Evolutionary conservation across 2,797 vertebrate species (phyloP).

Genomic region (Lagocephalus sceleratus): DNA sequence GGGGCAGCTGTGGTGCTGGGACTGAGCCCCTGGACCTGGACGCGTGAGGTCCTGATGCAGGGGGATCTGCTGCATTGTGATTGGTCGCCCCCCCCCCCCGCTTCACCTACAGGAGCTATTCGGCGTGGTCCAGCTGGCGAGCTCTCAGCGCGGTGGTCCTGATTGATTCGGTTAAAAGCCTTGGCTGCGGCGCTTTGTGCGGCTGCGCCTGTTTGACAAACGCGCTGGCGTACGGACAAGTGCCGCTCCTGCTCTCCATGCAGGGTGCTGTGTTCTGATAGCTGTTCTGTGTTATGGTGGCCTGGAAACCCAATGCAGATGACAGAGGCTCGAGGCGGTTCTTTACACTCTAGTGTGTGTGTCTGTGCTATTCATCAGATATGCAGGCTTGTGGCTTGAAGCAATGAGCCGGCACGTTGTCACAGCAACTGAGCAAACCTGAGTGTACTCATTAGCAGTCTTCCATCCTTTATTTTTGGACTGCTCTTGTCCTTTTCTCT

Average conservation of each 20-base stretch:
- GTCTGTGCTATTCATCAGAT: constrained; percentile 42
- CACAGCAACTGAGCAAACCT: constrained; percentile 65
- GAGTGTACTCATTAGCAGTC: constrained; percentile 55
- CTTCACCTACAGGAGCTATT: constrained; percentile 27
- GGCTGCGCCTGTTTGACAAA: constrained; percentile 24
- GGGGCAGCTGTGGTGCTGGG: background rate
- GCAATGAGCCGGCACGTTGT: constrained; percentile 50
- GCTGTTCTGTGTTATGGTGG: constrained; percentile 7
- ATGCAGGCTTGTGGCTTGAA: constrained; percentile 36
- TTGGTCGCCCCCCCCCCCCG: no score
- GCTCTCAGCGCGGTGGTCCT: constrained; percentile 25
- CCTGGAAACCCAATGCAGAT: constrained; percentile 24
- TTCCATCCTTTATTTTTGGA: constrained; percentile 57
- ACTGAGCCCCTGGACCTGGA: constrained; percentile 11
- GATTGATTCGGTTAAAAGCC: constrained; percentile 46
- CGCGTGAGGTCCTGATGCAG: constrained; percentile 19
- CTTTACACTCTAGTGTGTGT: constrained; percentile 17
- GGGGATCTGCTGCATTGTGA: constrained; percentile 37
- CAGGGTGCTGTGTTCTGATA: constrained; percentile 25
- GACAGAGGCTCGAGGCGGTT: constrained; percentile 34
- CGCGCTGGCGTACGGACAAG: constrained; percentile 7
- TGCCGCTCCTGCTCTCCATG: constrained; percentile 29
- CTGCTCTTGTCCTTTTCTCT: constrained; percentile 23
- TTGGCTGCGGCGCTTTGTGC: constrained; percentile 23
- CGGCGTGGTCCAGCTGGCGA: constrained; percentile 35